These are phyloP conservation scores for Asarcornis scutulata DNA, from an alignment of 2,113 vertebrate species.

Conservation along the genomic window DNA sequence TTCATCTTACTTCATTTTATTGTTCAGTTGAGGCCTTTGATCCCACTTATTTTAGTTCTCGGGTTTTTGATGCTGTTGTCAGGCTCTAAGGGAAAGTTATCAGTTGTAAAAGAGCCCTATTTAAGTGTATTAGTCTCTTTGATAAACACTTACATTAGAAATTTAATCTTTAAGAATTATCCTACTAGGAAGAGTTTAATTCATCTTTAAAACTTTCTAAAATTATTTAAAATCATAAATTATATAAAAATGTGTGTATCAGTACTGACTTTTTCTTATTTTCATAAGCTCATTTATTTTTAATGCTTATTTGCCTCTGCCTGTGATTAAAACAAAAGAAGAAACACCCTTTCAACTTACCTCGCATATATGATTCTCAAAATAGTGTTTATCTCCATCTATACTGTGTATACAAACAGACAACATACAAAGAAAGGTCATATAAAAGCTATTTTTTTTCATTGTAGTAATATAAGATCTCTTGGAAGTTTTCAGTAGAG, in stretches of 20 bases:
- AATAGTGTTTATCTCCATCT: background rate
- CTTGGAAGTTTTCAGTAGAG: background rate
- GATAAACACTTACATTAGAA: background rate
- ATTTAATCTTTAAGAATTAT: background rate
- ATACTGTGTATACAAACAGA: background rate
- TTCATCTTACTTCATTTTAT: background rate
- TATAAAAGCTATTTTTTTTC: background rate
- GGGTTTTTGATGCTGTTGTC: background rate
- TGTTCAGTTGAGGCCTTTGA: background rate
- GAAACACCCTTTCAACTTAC: background rate
- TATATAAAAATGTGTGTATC: background rate
- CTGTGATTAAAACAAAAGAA: background rate
- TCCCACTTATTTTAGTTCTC: background rate
- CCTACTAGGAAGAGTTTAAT: background rate
- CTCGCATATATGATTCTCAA: background rate
- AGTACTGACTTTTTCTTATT: background rate
- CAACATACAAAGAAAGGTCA: background rate
- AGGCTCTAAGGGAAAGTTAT: background rate
- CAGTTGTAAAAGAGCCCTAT: background rate
- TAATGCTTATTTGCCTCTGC: background rate
- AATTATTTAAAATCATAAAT: background rate
- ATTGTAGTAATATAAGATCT: background rate
- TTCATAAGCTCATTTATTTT: background rate
- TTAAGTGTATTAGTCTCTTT: constrained; percentile 1
- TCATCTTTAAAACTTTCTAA: background rate